Base-by-base conservation (phyloP, 2,113 vertebrate species). In the Nibea albiflora region DNA sequence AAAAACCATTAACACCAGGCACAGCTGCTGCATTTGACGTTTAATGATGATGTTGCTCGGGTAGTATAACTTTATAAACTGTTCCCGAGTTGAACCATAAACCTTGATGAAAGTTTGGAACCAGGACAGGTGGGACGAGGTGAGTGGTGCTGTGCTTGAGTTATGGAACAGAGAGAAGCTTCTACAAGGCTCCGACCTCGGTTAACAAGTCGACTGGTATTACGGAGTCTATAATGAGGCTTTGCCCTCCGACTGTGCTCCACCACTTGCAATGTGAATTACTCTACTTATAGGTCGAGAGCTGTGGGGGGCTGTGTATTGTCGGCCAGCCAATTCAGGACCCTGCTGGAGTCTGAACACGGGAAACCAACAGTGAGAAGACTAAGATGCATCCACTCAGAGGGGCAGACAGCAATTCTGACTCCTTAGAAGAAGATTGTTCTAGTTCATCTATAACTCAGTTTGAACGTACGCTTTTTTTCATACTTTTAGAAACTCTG, bases 341-440 rank as follows among this genome's bases (percentile, higher is more conserved):
- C 73, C 19, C 87, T 74, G 83, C 78, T 80, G 78, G 83, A 85
- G 73, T 60, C 58, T 53, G 42, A 81, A 83, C 70, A 60, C 19
- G 68, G 50, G 76, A 73, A 70, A 26, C 50, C 57, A 60, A 88
- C 28, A 57, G 49, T 28, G 22, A 42, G 57, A 14, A 6, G 44
- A 31, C 20, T 12, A 49, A 61, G 57, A 42, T 16, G 22, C 14
- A 16, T 39, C 19, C 9, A 58, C 16, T 39, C 5, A 8, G 26
- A 9, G 20, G 11, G 20, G 19, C 5, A 22, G 17, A 54, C 35
- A 65, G 50, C n/a, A 61, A 22, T 47, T 14, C 44, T 14, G 1
- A 19, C 1, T 20, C 11, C 2, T 67, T 52, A 53, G 11, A 53
- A 12, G 7, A 17, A 58, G 22, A 47, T 26, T 12, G 5, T 42